Evolutionary conservation across 2,797 vertebrate genomes (phyloP).

Genomic region (Pseudopleuronectes americanus): DNA sequence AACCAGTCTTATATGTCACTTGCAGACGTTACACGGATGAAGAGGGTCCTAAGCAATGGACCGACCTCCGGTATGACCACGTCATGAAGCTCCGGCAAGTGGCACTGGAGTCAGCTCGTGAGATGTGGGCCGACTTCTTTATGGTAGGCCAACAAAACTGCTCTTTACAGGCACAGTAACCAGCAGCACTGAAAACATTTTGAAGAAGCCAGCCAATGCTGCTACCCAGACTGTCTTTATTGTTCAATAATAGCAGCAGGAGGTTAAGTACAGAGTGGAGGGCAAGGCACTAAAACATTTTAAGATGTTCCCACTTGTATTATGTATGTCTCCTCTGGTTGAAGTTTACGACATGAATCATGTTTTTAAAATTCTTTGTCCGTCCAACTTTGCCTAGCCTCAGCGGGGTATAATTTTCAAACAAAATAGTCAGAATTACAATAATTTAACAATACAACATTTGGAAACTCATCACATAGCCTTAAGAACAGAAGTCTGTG

Average conservation of each 20-base stretch:
- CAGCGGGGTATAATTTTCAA: conserved; percentile 64
- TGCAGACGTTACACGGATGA: conserved; percentile 86
- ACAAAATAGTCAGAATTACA: conserved; percentile 34
- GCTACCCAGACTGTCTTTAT: conserved; percentile 2
- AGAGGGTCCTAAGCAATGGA: conserved; percentile 92
- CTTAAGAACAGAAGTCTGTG: conserved; percentile 3
- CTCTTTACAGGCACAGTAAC: conserved; percentile 11
- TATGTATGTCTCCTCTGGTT: conserved; percentile 16
- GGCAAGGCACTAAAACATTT: conserved; percentile 8
- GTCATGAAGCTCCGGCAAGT: conserved; percentile 95
- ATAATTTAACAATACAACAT: conserved; percentile 34
- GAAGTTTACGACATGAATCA: conserved; percentile 10
- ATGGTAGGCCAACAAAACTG: conserved; percentile 81
- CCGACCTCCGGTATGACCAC: conserved; percentile 88
- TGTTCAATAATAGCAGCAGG: conserved; percentile 34
- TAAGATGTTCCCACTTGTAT: conserved; percentile 32
- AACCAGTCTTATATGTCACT: conserved; percentile 25
- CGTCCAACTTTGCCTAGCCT: conserved; percentile 27
- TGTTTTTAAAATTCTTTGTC: conserved; percentile 17
- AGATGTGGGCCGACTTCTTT: conserved; percentile 95
- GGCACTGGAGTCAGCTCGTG: conserved; percentile 88
- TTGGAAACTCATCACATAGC: neutral
- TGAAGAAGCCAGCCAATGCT: neutral
- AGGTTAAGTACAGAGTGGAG: conserved; percentile 34
- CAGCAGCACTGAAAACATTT: conserved; percentile 13